A percentile compares a stretch with the other conserved stretches of the same genome.
Evolutionary conservation across 2,113 vertebrate species (phyloP).

Genomic region (Myanophis thanlyinensis): DNA sequence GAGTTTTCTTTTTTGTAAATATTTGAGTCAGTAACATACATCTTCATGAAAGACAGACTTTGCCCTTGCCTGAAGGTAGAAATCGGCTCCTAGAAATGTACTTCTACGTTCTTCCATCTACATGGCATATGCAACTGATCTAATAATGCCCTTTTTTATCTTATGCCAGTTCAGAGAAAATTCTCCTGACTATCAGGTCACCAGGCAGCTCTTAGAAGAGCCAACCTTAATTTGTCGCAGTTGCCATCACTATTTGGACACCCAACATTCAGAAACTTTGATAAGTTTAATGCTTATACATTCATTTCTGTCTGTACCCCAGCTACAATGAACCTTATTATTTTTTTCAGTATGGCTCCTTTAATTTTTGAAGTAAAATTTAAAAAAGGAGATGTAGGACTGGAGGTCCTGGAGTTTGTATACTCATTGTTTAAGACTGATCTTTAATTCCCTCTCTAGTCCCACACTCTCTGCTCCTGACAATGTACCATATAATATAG

Average conservation of each 20-base stretch:
- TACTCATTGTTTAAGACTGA: not conserved
- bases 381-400: not conserved
- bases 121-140: not conserved
- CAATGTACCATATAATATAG: not conserved
- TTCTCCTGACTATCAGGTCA: not conserved
- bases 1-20: not conserved
- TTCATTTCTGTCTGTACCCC: not conserved
- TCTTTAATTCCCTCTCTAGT: not conserved
- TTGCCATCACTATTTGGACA: not conserved
- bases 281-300: not conserved
- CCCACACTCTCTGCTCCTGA: not conserved
- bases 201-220: not conserved
- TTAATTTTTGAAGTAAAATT: not conserved
- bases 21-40: not conserved
- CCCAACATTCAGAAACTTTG: not conserved
- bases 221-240: not conserved
- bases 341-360: not conserved
- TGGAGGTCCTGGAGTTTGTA: not conserved
- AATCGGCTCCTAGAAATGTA: not conserved
- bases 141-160: not conserved
- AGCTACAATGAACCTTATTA: not conserved
- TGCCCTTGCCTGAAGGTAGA: not conserved
- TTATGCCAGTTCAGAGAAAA: not conserved
- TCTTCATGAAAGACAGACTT: not conserved
- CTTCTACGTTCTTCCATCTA: not conserved